Conservation (phyloP, 2,797 vertebrate species). For the Diplodus sargus region DNA sequence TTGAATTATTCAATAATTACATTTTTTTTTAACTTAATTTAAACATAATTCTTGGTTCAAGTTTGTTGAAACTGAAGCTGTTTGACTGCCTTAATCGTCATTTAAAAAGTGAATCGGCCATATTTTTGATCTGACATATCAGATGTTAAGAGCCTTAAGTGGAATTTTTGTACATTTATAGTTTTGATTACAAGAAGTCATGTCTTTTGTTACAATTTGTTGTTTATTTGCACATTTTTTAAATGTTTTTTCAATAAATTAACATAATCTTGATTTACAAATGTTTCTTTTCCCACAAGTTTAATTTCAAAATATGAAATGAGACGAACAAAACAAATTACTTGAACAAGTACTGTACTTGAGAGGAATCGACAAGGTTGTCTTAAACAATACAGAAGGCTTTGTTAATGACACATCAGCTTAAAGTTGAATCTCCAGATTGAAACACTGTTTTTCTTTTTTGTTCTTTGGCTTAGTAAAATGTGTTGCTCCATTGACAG, state of each 20-base stretch:
- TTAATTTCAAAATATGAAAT: neutral
- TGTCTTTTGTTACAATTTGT: conserved; percentile 56
- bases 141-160: conserved; percentile 50
- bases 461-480: conserved; percentile 18
- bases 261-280: conserved; percentile 20
- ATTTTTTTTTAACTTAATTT: too few species aligned
- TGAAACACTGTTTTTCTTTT: neutral
- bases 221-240: conserved; percentile 66
- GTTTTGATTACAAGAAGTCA: conserved; percentile 50
- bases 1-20: too few species aligned
- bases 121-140: conserved; percentile 50
- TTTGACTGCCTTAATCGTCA: conserved; percentile 71
- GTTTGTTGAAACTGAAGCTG: conserved; percentile 56
- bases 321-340: neutral
- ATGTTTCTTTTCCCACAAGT: neutral
- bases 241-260: conserved; percentile 70
- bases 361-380: neutral
- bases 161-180: conserved; percentile 68
- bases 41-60: conserved; percentile 59
- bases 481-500: conserved; percentile 41
- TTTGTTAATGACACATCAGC: neutral
- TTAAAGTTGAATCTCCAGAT: neutral
- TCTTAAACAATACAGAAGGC: neutral
- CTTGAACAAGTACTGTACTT: neutral
- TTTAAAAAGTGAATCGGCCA: conserved; percentile 53